Evolutionary conservation across 1,140 invertebrate species (phyloP).

Genomic region (Papilio machaon): DNA sequence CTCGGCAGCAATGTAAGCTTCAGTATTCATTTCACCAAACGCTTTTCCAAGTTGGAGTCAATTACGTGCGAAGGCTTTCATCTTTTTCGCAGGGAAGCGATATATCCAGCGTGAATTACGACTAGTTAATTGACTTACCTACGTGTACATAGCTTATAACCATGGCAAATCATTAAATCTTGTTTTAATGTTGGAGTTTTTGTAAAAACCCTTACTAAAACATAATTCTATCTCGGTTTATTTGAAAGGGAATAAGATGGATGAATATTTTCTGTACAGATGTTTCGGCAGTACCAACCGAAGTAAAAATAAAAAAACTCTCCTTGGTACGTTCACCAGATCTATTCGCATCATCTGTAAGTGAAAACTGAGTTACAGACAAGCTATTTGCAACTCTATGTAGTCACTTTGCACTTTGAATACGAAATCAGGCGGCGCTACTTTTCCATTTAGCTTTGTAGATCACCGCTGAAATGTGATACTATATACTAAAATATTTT

Average conservation of each 20-base stretch:
- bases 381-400: slow-evolving; percentile 8
- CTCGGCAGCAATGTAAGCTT: slow-evolving; percentile 6
- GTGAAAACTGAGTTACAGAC: neutral
- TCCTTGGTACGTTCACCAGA: neutral
- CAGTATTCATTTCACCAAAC: slow-evolving; percentile 21
- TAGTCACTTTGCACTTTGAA: slow-evolving; percentile 22
- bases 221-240: neutral
- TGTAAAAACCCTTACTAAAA: neutral
- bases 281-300: neutral
- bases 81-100: slow-evolving; percentile 28
- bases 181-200: slow-evolving; percentile 4
- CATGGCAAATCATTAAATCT: slow-evolving; percentile 25
- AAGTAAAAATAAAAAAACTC: neutral
- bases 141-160: neutral
- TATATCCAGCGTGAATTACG: slow-evolving; percentile 37
- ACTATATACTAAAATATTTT: neutral
- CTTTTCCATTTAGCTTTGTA: slow-evolving; percentile 25
- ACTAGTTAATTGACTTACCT: slow-evolving; percentile 36
- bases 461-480: neutral
- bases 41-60: slow-evolving; percentile 17
- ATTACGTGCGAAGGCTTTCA: slow-evolving; percentile 27
- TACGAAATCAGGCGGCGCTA: slow-evolving; percentile 7
- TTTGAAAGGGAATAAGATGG: neutral
- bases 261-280: too few relatives aligned
- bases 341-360: slow-evolving; percentile 14